Evolutionary conservation across 2,797 vertebrate genomes (phyloP).

Genomic region (Parotocinclus haroldoi): DNA sequence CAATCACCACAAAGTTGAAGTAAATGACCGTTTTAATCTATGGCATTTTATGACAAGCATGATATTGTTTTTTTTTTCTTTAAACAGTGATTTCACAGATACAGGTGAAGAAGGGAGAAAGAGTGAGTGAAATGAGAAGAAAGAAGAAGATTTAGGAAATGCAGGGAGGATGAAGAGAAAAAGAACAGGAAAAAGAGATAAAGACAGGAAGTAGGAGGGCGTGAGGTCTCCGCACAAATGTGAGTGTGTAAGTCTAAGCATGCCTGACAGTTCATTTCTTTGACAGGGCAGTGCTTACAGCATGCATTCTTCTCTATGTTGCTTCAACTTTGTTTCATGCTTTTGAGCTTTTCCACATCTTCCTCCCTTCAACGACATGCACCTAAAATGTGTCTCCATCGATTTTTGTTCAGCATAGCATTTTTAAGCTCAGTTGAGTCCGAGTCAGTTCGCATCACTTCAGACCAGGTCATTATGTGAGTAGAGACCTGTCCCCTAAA

Average conservation of each 20-base stretch:
- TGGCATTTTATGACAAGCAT: slow-evolving; percentile 62
- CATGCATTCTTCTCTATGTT: slow-evolving; percentile 11
- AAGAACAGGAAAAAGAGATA: slow-evolving; percentile 5
- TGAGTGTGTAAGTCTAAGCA: slow-evolving; percentile 13
- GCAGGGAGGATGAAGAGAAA: slow-evolving; percentile 7
- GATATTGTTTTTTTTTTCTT: slow-evolving; percentile 27
- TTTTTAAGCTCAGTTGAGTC: not conserved
- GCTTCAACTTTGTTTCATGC: slow-evolving; percentile 32
- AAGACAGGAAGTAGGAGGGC: not conserved
- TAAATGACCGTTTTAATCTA: slow-evolving; percentile 59
- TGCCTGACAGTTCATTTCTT: slow-evolving; percentile 23
- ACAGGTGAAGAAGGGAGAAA: slow-evolving; percentile 29
- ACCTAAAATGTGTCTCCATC: not conserved
- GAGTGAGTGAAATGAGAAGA: not conserved
- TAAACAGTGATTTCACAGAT: slow-evolving; percentile 61
- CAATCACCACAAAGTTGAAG: slow-evolving; percentile 12
- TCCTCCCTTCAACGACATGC: slow-evolving; percentile 14
- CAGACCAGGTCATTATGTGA: not conserved
- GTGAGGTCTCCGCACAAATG: slow-evolving; percentile 21
- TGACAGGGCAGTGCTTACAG: not conserved
- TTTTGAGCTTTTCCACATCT: slow-evolving; percentile 34
- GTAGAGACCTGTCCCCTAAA: not conserved
- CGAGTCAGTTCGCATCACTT: not conserved
- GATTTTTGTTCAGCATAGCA: not conserved
- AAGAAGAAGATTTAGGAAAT: slow-evolving; percentile 1